Base-by-base conservation (phyloP, 2,888 invertebrate species). In the Gastracanthus pulcherrimus region DNA sequence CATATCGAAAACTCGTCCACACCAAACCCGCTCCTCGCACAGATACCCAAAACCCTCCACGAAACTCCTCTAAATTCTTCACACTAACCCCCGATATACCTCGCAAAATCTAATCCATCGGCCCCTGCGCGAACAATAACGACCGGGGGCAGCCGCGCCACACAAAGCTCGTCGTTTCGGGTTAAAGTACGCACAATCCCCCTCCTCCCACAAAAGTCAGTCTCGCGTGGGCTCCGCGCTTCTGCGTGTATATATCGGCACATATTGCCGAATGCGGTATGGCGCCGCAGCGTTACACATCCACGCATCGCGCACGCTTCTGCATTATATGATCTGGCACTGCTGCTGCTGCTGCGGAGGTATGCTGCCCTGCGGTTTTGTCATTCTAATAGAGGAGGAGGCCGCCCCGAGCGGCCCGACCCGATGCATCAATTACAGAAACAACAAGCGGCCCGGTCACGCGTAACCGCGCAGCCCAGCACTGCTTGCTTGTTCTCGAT, bases 381-480 rank as follows among this genome's bases (percentile, higher is more conserved):
- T 87, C 88, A 88, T 89, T 89, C 89, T 88, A 89, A 90, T 89
- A 87, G 87, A 83, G 85, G 79, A 83, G n/a, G n/a, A n/a, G n/a
- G n/a, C n/a, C n/a, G n/a, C n/a, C n/a, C n/a, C n/a, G n/a, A n/a
- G n/a, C n/a, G n/a, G n/a, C n/a, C n/a, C n/a, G n/a, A n/a, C n/a
- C 85, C 87, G 86, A 89, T 89, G 89, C 90, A 90, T 90, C 90
- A 90, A 90, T 90, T 90, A 89, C 89, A 89, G 89, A 89, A 89
- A 89, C 89, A 88, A 79, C 87, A 87, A 84, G 85, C 87, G 80
- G 84, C 82, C 85, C 80, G 62, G 85, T 84, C 85, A 86, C 86
- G 87, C 86, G 86, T 88, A 88, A 88, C 89, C 78, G 26, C 51
- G 31, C 51, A 0, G 9, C 29, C 6, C 69, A 7, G 29, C 36